A percentile compares a stretch with the other conserved stretches of the same genome.
These are phyloP conservation scores for Poecilia picta DNA, from an alignment of 2,797 vertebrate genomes.

Conservation along the genomic window DNA sequence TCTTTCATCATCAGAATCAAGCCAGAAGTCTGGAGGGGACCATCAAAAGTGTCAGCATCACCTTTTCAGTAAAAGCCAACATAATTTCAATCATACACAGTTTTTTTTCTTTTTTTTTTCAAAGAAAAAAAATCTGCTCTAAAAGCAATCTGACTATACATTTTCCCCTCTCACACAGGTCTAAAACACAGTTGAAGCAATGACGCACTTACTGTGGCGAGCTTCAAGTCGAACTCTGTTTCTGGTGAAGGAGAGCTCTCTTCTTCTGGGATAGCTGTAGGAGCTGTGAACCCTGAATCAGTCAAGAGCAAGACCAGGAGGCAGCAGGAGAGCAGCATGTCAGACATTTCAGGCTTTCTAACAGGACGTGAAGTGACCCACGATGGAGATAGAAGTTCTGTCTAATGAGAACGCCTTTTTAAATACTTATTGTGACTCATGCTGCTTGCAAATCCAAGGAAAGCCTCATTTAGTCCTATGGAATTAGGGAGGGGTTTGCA, in stretches of 20 bases:
- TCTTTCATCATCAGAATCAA: too few species aligned
- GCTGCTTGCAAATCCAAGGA: slow-evolving; percentile 64
- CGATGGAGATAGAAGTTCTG: slow-evolving; percentile 53
- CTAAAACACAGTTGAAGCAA: slow-evolving; percentile 43
- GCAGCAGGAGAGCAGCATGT: slow-evolving; percentile 69
- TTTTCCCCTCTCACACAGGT: slow-evolving; percentile 38
- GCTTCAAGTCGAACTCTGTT: slow-evolving; percentile 69
- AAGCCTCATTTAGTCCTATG: slow-evolving; percentile 73
- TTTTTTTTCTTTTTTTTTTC: neutral
- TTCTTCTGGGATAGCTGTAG: slow-evolving; percentile 50
- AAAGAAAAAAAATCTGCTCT: slow-evolving; percentile 1
- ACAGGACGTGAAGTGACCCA: slow-evolving; percentile 47
- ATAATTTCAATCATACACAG: neutral
- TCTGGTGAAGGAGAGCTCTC: slow-evolving; percentile 52
- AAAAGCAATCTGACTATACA: slow-evolving; percentile 20
- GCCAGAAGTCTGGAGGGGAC: too few species aligned
- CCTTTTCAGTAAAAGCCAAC: slow-evolving; percentile 7
- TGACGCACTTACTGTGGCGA: slow-evolving; percentile 82
- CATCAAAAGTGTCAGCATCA: too few species aligned
- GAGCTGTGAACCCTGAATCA: slow-evolving; percentile 58
- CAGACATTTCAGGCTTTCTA: slow-evolving; percentile 62
- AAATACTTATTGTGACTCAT: slow-evolving; percentile 83
- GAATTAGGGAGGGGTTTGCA: slow-evolving; percentile 81
- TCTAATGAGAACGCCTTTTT: slow-evolving; percentile 81
- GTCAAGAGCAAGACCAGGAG: slow-evolving; percentile 53